A percentile compares a stretch with the other conserved stretches of the same genome.
phyloP scores from a whole-genome alignment of 2,888 invertebrate genomes.

The Cetonia aurata region DNA sequence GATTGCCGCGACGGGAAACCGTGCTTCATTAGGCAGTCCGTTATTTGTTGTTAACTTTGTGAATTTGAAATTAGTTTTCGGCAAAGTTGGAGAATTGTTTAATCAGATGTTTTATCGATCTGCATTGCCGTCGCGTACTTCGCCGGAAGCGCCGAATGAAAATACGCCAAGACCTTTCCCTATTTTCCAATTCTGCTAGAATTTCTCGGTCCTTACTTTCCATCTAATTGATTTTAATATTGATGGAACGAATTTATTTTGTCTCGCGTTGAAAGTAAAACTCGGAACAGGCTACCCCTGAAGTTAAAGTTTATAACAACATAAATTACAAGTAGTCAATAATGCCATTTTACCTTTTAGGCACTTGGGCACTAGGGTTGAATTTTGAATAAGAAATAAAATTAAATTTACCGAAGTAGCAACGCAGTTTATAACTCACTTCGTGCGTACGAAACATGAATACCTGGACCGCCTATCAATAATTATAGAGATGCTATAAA shows the following conservation, averaged over 20 bases:
- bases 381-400: too few species aligned
- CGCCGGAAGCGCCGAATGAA: neutral
- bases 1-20: constrained; percentile 1
- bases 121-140: constrained; percentile 3
- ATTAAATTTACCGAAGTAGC: too few species aligned
- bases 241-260: constrained; percentile 1
- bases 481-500: too few species aligned
- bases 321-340: too few species aligned
- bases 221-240: constrained; percentile 6
- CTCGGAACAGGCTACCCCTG: too few species aligned
- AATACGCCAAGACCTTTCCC: neutral
- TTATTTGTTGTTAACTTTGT: constrained; percentile 41
- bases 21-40: constrained; percentile 31
- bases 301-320: too few species aligned
- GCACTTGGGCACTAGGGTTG: too few species aligned
- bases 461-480: too few species aligned
- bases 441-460: too few species aligned
- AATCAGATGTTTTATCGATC: constrained; percentile 34
- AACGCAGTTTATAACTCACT: too few species aligned
- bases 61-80: constrained; percentile 42
- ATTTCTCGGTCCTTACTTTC: neutral
- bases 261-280: too few species aligned
- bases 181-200: constrained; percentile 12
- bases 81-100: constrained; percentile 27
- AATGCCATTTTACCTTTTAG: too few species aligned